Percentiles rank a stretch among this genome's conserved stretches.
These are phyloP conservation scores for Eupeodes latifasciatus DNA, from an alignment of 2,888 invertebrate species.

Conservation along the genomic window DNA sequence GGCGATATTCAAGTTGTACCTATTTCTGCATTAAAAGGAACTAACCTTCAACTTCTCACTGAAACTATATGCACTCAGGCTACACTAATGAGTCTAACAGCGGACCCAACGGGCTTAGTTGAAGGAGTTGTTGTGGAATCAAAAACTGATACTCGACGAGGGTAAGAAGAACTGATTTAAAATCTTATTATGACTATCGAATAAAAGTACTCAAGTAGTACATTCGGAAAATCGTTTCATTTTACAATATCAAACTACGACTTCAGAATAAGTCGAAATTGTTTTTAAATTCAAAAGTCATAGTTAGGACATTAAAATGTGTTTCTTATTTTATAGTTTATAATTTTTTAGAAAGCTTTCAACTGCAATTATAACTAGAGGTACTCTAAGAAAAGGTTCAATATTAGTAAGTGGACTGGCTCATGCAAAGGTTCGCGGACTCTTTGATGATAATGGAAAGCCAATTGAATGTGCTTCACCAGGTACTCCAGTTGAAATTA, in stretches of 20 bases:
- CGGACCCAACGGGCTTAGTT: constrained; percentile 92
- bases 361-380: constrained; percentile 93
- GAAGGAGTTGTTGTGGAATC: constrained; percentile 97
- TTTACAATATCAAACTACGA: too few relatives aligned
- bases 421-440: constrained; percentile 92
- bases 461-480: constrained; percentile 89
- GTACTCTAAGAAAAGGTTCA: constrained; percentile 91
- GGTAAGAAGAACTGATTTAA: constrained; percentile 83
- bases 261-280: too few relatives aligned
- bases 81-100: constrained; percentile 93
- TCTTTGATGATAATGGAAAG: constrained; percentile 91
- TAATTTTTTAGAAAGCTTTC: constrained; percentile 89
- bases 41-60: constrained; percentile 90
- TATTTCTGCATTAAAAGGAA: constrained; percentile 94
- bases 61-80: constrained; percentile 94
- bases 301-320: too few relatives aligned
- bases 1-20: constrained; percentile 96
- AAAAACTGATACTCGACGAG: constrained; percentile 88
- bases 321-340: too few relatives aligned
- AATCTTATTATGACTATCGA: too few relatives aligned
- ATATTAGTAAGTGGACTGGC: constrained; percentile 92
- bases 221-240: too few relatives aligned
- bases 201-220: too few relatives aligned
- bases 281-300: too few relatives aligned
- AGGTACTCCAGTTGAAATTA: constrained; percentile 90